phyloP scores from a whole-genome alignment of 2,888 invertebrate genomes.

The Trissonchulus sp. region DNA sequence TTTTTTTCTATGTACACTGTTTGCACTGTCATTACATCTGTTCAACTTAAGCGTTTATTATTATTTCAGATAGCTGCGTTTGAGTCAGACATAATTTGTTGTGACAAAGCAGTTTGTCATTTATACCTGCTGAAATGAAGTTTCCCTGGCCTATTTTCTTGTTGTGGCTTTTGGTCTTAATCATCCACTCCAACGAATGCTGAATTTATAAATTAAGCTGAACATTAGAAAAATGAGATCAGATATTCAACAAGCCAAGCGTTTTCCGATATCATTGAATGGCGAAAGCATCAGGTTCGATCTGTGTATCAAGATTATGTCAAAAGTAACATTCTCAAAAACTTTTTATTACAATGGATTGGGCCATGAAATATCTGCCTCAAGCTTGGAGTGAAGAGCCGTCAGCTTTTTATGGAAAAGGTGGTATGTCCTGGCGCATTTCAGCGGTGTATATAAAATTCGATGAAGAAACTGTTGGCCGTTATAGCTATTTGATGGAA shows the following conservation, averaged over 20 bases:
- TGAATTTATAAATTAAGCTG: neutral
- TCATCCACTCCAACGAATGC: too few species aligned
- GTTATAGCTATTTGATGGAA: neutral
- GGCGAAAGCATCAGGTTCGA: neutral
- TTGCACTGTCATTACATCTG: too few species aligned
- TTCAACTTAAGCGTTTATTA: too few species aligned
- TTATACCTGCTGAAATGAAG: too few species aligned
- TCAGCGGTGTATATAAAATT: neutral
- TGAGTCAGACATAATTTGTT: too few species aligned
- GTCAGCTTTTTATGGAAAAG: neutral
- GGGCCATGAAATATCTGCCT: conserved; percentile 15
- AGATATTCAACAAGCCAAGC: neutral
- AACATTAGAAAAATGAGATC: neutral
- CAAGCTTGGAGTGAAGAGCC: neutral
- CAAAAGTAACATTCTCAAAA: too few species aligned
- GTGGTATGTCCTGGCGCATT: conserved; percentile 3
- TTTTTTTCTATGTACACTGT: too few species aligned
- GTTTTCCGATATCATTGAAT: neutral
- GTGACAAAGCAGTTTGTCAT: too few species aligned
- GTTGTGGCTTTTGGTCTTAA: too few species aligned
- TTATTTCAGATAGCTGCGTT: too few species aligned
- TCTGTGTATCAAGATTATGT: neutral
- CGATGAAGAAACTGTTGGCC: neutral
- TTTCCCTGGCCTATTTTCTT: too few species aligned
- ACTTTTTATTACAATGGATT: too few species aligned